Percentiles rank a stretch among this genome's conserved stretches.
Conservation (phyloP, 2,113 vertebrate genomes). For the Hylia prasina region DNA sequence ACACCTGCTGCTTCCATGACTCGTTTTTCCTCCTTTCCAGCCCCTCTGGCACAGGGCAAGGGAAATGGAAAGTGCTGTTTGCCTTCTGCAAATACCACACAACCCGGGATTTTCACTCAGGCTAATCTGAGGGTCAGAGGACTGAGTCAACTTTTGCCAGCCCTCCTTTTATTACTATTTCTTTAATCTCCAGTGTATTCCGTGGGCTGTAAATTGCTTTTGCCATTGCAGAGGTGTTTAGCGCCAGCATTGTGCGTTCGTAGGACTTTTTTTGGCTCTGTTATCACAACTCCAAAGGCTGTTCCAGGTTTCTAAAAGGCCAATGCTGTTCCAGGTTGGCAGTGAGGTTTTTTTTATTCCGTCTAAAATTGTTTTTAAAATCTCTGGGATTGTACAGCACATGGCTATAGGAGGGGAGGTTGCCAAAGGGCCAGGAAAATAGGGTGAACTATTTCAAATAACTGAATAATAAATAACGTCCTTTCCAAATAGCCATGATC, state of each 20-base stretch:
- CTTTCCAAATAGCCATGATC: background rate
- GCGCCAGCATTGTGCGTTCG: fast-evolving
- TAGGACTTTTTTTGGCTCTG: background rate
- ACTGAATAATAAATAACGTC: background rate
- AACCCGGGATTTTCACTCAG: background rate
- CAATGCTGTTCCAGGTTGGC: background rate
- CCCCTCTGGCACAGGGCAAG: background rate
- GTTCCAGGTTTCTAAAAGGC: background rate
- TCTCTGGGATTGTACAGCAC: too few relatives aligned
- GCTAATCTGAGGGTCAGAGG: background rate
- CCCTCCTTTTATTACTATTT: background rate
- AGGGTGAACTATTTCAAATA: background rate
- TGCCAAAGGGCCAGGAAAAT: background rate
- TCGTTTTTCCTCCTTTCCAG: background rate
- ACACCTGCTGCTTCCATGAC: background rate
- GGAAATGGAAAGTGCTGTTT: background rate
- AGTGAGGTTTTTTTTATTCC: background rate
- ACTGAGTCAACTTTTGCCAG: background rate
- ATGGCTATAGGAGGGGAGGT: background rate
- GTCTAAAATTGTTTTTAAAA: background rate
- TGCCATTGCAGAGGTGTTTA: background rate
- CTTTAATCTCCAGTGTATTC: background rate
- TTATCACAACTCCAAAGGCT: background rate
- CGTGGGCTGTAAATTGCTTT: background rate
- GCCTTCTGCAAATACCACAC: background rate